A percentile compares a stretch with the other conserved stretches of the same genome.
Evolutionary conservation across 2,888 invertebrate species (phyloP).

Genomic region (Macrophya alboannulata): DNA sequence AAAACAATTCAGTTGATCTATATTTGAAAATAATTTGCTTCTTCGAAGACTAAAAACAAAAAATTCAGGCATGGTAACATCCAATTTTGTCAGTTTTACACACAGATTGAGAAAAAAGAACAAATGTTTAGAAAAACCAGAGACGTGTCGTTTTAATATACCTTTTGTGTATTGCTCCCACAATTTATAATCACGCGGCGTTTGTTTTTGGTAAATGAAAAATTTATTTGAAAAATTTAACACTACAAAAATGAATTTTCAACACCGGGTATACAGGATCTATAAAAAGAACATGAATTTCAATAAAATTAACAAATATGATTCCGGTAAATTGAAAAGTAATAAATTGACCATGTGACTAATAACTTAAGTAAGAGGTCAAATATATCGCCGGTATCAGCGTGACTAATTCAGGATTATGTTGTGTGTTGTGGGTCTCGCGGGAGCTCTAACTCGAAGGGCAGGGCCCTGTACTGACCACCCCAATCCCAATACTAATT

Average conservation of each 20-base stretch:
- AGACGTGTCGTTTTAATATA: background rate
- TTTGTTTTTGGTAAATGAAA: background rate
- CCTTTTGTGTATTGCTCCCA: background rate
- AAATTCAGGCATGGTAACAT: slow-evolving; percentile 7
- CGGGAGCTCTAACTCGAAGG: slow-evolving; percentile 79
- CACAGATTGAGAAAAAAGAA: background rate
- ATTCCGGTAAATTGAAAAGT: slow-evolving; percentile 23
- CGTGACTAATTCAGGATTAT: slow-evolving; percentile 79
- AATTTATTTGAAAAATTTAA: background rate
- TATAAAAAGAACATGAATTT: slow-evolving; percentile 4
- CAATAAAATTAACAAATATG: background rate
- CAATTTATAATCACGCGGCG: background rate
- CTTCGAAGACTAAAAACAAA: background rate
- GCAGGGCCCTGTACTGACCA: slow-evolving; percentile 79
- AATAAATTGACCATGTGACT: slow-evolving; percentile 51
- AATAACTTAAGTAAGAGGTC: slow-evolving; percentile 50
- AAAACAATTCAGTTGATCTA: background rate
- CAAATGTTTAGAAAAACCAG: background rate
- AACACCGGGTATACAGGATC: background rate
- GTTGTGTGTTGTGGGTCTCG: slow-evolving; percentile 79
- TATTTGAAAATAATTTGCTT: background rate
- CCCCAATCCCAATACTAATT: slow-evolving; percentile 79
- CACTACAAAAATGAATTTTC: background rate
- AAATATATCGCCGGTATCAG: slow-evolving; percentile 70
- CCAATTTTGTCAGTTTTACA: background rate